A percentile compares a stretch with the other conserved stretches of the same genome.
Conservation (phyloP, 1,140 invertebrate genomes). For the Sarcophaga bullata region DNA sequence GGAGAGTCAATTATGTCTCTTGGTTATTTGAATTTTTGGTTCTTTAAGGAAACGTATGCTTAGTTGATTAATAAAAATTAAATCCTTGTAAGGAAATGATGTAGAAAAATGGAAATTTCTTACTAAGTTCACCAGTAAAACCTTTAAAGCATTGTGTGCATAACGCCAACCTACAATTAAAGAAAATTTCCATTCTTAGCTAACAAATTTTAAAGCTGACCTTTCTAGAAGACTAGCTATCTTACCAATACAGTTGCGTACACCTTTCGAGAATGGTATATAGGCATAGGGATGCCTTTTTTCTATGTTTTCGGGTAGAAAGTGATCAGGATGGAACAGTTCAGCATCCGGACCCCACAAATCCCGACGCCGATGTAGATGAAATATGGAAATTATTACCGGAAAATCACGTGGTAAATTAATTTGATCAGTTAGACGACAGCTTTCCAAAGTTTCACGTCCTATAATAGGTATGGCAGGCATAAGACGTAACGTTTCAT, state of each 20-base stretch:
- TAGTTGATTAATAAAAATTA: not conserved
- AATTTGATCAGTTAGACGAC: conserved; percentile 18
- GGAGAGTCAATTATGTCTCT: not conserved
- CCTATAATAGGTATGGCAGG: conserved; percentile 47
- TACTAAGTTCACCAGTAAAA: not conserved
- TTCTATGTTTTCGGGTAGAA: conserved; percentile 64
- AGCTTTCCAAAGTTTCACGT: conserved; percentile 37
- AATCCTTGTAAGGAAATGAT: not conserved
- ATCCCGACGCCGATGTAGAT: conserved; percentile 53
- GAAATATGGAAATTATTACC: conserved; percentile 45
- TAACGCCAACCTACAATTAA: conserved; percentile 24
- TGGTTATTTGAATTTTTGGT: not conserved
- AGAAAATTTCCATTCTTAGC: not conserved
- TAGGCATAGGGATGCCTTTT: conserved; percentile 66
- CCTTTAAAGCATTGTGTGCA: not conserved
- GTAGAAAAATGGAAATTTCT: not conserved
- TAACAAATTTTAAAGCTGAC: not conserved
- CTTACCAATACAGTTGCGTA: conserved; percentile 69
- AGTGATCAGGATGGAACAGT: conserved; percentile 72
- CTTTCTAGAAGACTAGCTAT: too few relatives aligned
- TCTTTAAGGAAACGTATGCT: not conserved
- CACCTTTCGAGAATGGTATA: conserved; percentile 70
- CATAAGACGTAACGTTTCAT: conserved; percentile 47
- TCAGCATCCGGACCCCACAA: conserved; percentile 68
- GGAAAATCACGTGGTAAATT: conserved; percentile 43